These are phyloP conservation scores for Danio aesculapii DNA, from an alignment of 2,797 vertebrate species.

Conservation along the genomic window DNA sequence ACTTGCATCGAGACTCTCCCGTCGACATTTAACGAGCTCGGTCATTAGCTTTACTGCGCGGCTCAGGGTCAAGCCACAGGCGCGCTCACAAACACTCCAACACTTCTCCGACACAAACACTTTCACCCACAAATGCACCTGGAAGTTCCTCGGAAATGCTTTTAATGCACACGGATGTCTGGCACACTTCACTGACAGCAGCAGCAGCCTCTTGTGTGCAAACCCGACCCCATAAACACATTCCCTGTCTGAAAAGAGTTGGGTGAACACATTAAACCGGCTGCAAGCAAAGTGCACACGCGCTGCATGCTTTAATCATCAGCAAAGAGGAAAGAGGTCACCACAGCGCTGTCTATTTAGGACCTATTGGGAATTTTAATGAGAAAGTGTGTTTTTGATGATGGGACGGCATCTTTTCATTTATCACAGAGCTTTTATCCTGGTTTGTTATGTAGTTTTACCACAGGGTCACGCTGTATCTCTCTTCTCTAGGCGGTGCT, in stretches of 20 bases:
- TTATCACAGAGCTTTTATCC: conserved; percentile 58
- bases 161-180: conserved; percentile 48
- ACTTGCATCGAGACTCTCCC: conserved; percentile 1
- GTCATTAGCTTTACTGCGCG: conserved; percentile 38
- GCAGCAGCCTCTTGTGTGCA: conserved; percentile 13
- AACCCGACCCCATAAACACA: conserved; percentile 28
- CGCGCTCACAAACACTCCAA: background rate
- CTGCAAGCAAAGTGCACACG: conserved; percentile 41
- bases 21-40: conserved; percentile 39
- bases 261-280: conserved; percentile 39
- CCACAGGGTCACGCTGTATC: conserved; percentile 46
- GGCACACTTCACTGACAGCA: background rate
- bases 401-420: conserved; percentile 51
- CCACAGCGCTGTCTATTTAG: conserved; percentile 50
- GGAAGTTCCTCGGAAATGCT: conserved; percentile 20
- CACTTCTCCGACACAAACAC: conserved; percentile 6
- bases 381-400: conserved; percentile 60
- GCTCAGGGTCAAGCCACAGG: conserved; percentile 39
- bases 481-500: conserved; percentile 30
- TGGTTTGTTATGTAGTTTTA: conserved; percentile 26
- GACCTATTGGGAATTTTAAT: conserved; percentile 58
- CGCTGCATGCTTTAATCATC: conserved; percentile 59
- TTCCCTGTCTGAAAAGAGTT: conserved; percentile 15
- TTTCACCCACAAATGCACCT: conserved; percentile 28
- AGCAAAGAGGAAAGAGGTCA: conserved; percentile 45